These are phyloP conservation scores for Holothuria scabra DNA, from an alignment of 53 echinoderm and acorn worm species.

Conservation along the genomic window DNA sequence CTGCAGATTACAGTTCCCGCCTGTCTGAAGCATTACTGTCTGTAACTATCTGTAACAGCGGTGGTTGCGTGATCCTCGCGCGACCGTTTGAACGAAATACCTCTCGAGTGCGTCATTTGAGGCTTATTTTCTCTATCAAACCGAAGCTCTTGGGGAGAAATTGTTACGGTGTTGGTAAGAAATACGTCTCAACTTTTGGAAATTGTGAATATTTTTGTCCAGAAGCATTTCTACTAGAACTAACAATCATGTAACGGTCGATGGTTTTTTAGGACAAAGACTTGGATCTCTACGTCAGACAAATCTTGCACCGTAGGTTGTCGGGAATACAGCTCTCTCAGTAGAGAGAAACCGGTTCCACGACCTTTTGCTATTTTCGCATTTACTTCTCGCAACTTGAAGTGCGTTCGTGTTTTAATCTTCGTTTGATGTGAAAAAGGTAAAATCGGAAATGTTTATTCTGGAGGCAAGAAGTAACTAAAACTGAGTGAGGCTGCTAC, in stretches of 20 bases:
- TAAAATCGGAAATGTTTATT: too few relatives aligned
- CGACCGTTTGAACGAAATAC: conserved; percentile 28
- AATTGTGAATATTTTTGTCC: too few relatives aligned
- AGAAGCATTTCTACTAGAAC: too few relatives aligned
- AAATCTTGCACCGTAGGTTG: conserved; percentile 8
- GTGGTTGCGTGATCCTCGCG: conserved; percentile 29
- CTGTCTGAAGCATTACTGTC: conserved; percentile 40
- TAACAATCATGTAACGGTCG: neutral
- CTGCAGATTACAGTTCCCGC: conserved; percentile 37
- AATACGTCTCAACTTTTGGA: conserved; percentile 18
- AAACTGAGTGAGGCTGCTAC: too few relatives aligned
- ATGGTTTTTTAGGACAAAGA: conserved; percentile 35
- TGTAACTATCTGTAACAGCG: conserved; percentile 28
- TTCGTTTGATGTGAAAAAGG: too few relatives aligned
- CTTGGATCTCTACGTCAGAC: too few relatives aligned
- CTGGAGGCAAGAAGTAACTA: too few relatives aligned
- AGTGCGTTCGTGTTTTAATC: too few relatives aligned
- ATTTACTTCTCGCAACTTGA: too few relatives aligned
- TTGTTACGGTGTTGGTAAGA: conserved; percentile 16
- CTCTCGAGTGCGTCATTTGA: conserved; percentile 60
- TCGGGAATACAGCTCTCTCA: neutral
- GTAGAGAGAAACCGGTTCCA: too few relatives aligned
- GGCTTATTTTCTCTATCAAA: conserved; percentile 54
- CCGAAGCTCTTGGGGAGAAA: conserved; percentile 24
- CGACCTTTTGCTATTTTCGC: too few relatives aligned